Evolutionary conservation across 2,113 vertebrate species (phyloP), one percentile per base, ranked within the genome.

Genomic region (Eclectus roratus): DNA sequence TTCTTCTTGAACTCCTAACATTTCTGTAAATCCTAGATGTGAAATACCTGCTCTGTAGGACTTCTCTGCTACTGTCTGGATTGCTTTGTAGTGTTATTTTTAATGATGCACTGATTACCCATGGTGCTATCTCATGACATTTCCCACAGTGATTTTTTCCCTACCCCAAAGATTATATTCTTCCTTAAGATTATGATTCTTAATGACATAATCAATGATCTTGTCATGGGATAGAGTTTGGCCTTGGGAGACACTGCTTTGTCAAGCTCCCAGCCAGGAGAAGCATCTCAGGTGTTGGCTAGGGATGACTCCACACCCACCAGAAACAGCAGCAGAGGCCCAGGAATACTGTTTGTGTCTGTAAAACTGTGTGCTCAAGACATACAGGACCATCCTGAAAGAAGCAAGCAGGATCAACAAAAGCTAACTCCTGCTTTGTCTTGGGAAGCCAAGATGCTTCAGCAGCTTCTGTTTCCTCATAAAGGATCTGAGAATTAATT

Each of bases 251-350:
- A 37, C 61, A 17, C 1, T 44, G 18, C 20, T 80, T 65, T 83
- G 76, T 83, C 39, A 85, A 55, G 47, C 52, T 88, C 46, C 43
- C 21, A 52, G 12, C 31, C 5, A 25, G 55, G 50, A 3, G 3
- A 60, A 89, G 7, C 27, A 68, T 33, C 72, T 68, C 0, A 0
- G 14, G 4, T 39, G 10, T 79, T 72, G 41, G n/a, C 0, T 0
- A 43, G 31, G 60, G 39, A 68, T 64, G 41, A 13, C n/a, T 88
- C 72, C 80, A 81, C 85, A 53, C 72, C 49, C 80, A 78, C 47
- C 72, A 69, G 70, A 80, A 84, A 60, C 6, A 47, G 46, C n/a
- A 25, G 44, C 28, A 39, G 83, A 88, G 37, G 41, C 41, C 55
- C n/a, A 58, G 69, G 65, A 84, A 86, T 86, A 55, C 85, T 94